Conservation (phyloP, 2,113 vertebrate genomes). For the Ascaphus truei region DNA sequence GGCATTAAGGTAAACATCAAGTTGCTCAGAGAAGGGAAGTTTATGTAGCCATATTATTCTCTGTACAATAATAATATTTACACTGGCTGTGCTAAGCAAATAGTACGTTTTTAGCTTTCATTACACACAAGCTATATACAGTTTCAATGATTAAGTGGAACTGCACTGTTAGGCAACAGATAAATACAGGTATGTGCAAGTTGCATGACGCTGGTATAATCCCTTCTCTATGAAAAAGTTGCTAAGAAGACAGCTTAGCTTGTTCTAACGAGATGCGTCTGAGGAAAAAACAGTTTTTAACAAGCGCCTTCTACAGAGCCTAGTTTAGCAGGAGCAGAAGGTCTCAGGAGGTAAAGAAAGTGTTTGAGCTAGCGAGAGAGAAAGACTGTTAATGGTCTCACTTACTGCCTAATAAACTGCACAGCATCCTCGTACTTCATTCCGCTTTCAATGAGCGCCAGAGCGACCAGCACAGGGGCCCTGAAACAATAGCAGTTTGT, state of each 20-base stretch:
- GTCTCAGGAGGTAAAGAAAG: conserved; percentile 13
- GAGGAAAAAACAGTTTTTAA: conserved; percentile 2
- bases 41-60: too few relatives aligned
- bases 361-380: neutral
- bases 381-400: conserved; percentile 40
- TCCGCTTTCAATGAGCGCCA: conserved; percentile 93
- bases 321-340: conserved; percentile 9
- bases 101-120: too few relatives aligned
- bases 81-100: too few relatives aligned
- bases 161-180: neutral
- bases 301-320: neutral
- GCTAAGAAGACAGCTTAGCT: neutral
- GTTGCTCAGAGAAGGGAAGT: too few relatives aligned
- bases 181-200: neutral
- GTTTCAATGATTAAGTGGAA: too few relatives aligned
- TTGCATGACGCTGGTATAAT: too few relatives aligned
- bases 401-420: conserved; percentile 98
- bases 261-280: neutral
- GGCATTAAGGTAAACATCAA: too few relatives aligned
- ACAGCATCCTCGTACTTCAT: conserved; percentile 99
- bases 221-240: too few relatives aligned
- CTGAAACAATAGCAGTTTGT: too few relatives aligned
- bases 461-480: conserved; percentile 94
- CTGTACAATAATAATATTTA: too few relatives aligned
- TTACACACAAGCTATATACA: too few relatives aligned